Conservation (phyloP, 53 echinoderm and acorn worm species). For the Luidia sarsii region DNA sequence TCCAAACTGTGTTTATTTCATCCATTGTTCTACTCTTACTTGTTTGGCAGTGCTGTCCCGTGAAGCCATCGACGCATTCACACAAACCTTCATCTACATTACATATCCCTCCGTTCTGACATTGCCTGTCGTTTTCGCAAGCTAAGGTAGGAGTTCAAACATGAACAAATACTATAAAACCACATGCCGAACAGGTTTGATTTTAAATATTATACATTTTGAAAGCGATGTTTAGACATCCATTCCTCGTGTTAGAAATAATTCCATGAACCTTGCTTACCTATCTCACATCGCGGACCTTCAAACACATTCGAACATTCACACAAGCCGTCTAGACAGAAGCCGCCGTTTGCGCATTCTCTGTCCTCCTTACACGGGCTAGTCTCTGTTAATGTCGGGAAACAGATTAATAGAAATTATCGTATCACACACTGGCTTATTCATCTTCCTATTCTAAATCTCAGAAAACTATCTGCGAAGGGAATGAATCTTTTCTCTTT, state of each 20-base stretch:
- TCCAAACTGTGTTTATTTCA: no score
- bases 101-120: conserved; percentile 9
- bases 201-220: no score
- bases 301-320: background rate
- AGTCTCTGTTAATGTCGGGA: no score
- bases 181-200: no score
- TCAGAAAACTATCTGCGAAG: no score
- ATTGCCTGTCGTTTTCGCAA: background rate
- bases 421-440: no score
- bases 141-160: background rate
- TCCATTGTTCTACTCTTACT: conserved; percentile 6
- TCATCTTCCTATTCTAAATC: no score
- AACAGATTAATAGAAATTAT: no score
- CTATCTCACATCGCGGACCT: background rate
- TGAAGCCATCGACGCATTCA: conserved; percentile 13
- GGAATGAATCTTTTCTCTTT: no score
- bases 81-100: background rate
- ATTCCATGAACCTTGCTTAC: conserved; percentile 4
- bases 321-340: conserved; percentile 6
- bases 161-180: background rate
- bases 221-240: no score
- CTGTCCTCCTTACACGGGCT: background rate
- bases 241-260: no score
- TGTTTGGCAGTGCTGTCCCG: background rate
- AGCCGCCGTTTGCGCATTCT: background rate